These are phyloP conservation scores for Lutjanus argentimaculatus DNA, from an alignment of 2,797 vertebrate species.

Conservation along the genomic window DNA sequence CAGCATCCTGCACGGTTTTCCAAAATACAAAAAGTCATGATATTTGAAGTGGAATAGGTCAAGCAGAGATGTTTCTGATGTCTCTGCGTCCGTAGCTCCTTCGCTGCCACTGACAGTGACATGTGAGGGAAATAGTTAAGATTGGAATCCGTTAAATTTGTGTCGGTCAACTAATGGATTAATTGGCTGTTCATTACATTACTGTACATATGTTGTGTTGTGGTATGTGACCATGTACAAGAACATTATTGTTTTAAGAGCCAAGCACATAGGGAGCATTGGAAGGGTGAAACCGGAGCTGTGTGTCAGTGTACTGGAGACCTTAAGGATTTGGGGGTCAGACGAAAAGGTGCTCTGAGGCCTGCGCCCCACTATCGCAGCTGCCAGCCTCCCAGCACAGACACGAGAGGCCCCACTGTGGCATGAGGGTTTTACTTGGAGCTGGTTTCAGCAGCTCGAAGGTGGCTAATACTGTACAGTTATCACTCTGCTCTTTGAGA, in stretches of 20 bases:
- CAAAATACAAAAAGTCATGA: constrained; percentile 5
- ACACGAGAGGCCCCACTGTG: constrained; percentile 58
- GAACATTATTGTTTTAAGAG: constrained; percentile 69
- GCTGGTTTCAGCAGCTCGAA: constrained; percentile 71
- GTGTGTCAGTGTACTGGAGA: constrained; percentile 68
- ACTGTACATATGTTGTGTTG: constrained; percentile 48
- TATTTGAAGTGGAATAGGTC: constrained; percentile 3
- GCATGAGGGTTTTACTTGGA: constrained; percentile 75
- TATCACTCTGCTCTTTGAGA: constrained; percentile 73
- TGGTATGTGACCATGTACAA: constrained; percentile 64
- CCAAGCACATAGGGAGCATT: constrained; percentile 72
- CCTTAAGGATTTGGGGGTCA: constrained; percentile 80
- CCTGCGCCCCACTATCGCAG: constrained; percentile 70
- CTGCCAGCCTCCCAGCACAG: constrained; percentile 69
- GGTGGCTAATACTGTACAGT: constrained; percentile 76
- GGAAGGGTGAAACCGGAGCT: constrained; percentile 79
- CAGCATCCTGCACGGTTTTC: background rate
- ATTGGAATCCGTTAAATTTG: constrained; percentile 9
- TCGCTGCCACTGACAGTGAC: background rate
- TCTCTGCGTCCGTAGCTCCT: background rate
- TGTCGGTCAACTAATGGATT: constrained; percentile 24
- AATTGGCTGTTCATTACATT: constrained; percentile 36
- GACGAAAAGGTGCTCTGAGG: constrained; percentile 78
- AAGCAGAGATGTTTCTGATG: background rate
- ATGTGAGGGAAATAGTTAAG: background rate